Evolutionary conservation across 1,140 invertebrate genomes (phyloP).

Genomic region (Leptinotarsa defecta): DNA sequence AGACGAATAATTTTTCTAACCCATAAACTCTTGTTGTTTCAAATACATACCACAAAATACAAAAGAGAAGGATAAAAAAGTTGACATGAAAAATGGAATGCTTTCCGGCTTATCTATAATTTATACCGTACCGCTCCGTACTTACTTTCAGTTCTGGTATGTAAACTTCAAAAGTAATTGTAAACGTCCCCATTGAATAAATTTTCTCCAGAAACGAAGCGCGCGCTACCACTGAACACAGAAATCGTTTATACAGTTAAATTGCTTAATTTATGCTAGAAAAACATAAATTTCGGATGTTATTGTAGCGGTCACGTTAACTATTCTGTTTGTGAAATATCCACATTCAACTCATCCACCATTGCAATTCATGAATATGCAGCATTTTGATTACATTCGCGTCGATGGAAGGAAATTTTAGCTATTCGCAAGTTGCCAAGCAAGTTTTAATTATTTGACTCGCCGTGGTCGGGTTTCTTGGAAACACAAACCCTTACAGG

Average conservation of each 20-base stretch:
- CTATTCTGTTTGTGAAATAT: constrained; percentile 4
- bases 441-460: neutral
- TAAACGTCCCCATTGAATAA: constrained; percentile 1
- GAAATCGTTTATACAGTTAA: neutral
- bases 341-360: neutral
- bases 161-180: neutral
- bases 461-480: neutral
- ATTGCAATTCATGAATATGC: neutral
- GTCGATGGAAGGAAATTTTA: neutral
- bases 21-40: no score
- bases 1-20: no score
- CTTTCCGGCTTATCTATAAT: no score
- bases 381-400: neutral
- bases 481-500: neutral
- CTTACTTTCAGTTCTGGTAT: no score
- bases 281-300: neutral
- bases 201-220: neutral
- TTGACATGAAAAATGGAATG: no score
- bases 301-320: neutral
- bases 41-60: no score
- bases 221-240: neutral
- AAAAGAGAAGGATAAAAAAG: no score
- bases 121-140: no score
- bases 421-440: neutral
- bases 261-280: constrained; percentile 6